Evolutionary conservation across 2,888 invertebrate species (phyloP).

Genomic region (Drosophila demipolita): DNA sequence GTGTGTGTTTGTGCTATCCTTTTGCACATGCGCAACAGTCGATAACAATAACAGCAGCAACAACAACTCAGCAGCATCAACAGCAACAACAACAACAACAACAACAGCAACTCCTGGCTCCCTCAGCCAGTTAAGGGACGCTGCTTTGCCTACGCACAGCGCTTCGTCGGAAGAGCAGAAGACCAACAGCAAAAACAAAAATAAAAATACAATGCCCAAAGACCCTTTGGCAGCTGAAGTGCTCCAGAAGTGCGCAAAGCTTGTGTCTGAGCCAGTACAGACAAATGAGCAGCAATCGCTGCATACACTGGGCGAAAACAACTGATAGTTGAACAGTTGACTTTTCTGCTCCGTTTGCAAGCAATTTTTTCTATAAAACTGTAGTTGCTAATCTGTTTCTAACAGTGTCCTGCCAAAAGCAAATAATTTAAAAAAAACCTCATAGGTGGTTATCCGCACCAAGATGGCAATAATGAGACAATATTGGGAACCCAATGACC

Average conservation of each 20-base stretch:
- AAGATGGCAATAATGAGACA: slow-evolving; percentile 24
- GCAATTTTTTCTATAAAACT: neutral
- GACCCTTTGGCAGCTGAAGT: slow-evolving; percentile 70
- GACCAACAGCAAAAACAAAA: slow-evolving; percentile 28
- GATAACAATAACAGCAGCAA: slow-evolving; percentile 24
- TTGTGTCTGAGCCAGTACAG: slow-evolving; percentile 74
- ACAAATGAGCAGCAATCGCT: slow-evolving; percentile 73
- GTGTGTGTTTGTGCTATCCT: slow-evolving; percentile 51
- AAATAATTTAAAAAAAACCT: slow-evolving; percentile 21
- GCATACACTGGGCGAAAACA: slow-evolving; percentile 48
- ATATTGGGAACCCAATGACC: neutral
- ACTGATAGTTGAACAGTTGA: neutral
- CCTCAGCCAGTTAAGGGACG: slow-evolving; percentile 36
- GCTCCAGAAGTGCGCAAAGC: slow-evolving; percentile 80
- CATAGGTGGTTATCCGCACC: slow-evolving; percentile 59
- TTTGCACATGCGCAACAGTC: slow-evolving; percentile 56
- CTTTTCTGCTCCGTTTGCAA: neutral
- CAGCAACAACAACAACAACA: slow-evolving; percentile 1
- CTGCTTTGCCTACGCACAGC: slow-evolving; percentile 56
- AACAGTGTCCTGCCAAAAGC: slow-evolving; percentile 38
- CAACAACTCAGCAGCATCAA: slow-evolving; percentile 17
- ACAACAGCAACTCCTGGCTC: neutral
- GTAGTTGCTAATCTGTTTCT: slow-evolving; percentile 12
- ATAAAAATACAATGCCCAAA: slow-evolving; percentile 27
- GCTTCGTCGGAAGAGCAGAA: slow-evolving; percentile 42